Evolutionary conservation across 2,888 invertebrate species (phyloP).

Genomic region (Anthoptus insignis): DNA sequence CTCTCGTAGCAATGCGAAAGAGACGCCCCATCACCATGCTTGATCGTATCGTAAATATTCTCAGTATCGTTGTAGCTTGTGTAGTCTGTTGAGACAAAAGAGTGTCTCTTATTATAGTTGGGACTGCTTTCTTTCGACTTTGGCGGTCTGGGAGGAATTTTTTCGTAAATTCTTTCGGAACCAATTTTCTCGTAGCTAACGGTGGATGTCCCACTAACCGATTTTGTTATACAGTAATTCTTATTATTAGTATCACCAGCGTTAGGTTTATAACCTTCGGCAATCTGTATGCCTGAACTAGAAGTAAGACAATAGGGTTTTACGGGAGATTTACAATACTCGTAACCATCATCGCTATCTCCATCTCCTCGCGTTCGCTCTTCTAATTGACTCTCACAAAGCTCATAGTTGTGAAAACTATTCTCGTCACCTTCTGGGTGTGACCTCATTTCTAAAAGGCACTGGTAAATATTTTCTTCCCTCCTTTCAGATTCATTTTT

Average conservation of each 20-base stretch:
- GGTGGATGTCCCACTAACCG: conserved; percentile 79
- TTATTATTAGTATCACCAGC: conserved; percentile 61
- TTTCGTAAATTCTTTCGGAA: conserved; percentile 81
- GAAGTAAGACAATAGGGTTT: conserved; percentile 79
- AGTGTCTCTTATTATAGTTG: conserved; percentile 72
- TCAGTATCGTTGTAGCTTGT: conserved; percentile 81
- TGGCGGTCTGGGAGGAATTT: conserved; percentile 68
- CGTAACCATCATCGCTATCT: conserved; percentile 83
- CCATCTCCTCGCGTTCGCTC: conserved; percentile 80
- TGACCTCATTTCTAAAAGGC: conserved; percentile 78
- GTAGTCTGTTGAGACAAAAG: conserved; percentile 73
- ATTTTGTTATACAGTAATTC: conserved; percentile 76
- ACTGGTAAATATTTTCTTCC: conserved; percentile 77
- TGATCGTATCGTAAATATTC: conserved; percentile 89
- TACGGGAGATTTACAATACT: conserved; percentile 80
- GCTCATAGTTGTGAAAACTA: conserved; percentile 85
- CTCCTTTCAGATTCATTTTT: conserved; percentile 50
- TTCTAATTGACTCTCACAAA: conserved; percentile 75
- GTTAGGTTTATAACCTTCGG: conserved; percentile 81
- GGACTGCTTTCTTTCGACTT: conserved; percentile 77
- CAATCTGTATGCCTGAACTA: conserved; percentile 81
- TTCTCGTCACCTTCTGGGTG: conserved; percentile 82
- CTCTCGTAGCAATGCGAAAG: conserved; percentile 88
- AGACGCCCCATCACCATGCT: conserved; percentile 80
- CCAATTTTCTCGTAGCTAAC: conserved; percentile 82